Evolutionary conservation across 2,888 invertebrate genomes (phyloP).

Genomic region (Pteria penguin): DNA sequence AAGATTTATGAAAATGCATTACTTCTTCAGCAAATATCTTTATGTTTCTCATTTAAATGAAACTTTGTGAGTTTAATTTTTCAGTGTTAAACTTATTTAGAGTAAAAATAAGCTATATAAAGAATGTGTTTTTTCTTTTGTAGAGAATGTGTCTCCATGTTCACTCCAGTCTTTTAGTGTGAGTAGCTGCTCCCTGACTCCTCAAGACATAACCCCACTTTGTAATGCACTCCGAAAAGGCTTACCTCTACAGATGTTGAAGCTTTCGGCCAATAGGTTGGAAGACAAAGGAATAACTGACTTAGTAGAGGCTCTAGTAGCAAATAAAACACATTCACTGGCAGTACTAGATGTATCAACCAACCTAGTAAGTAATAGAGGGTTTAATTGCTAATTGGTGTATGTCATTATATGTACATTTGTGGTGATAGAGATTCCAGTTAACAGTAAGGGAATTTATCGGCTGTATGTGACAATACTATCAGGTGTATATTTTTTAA

Average conservation of each 20-base stretch:
- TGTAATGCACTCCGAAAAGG: conserved; percentile 59
- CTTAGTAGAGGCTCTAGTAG: conserved; percentile 58
- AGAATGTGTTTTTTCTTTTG: neutral
- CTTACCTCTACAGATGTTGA: conserved; percentile 68
- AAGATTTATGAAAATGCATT: too few relatives aligned
- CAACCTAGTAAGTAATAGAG: conserved; percentile 60
- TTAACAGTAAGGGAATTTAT: too few relatives aligned
- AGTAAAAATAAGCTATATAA: neutral
- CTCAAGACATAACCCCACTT: conserved; percentile 64
- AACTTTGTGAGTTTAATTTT: too few relatives aligned
- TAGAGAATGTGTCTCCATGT: neutral
- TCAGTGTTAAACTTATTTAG: too few relatives aligned
- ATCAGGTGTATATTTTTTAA: neutral
- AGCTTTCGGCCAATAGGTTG: conserved; percentile 71
- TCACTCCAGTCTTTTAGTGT: conserved; percentile 60
- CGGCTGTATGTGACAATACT: too few relatives aligned
- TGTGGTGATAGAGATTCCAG: neutral
- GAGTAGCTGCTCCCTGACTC: conserved; percentile 67
- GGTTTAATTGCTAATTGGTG: neutral
- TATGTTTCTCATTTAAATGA: too few relatives aligned
- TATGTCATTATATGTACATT: neutral
- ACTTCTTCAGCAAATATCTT: too few relatives aligned
- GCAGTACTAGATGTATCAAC: conserved; percentile 68
- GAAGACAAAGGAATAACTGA: conserved; percentile 60
- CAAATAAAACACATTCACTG: conserved; percentile 61